Evolutionary conservation across 2,113 vertebrate genomes (phyloP), one percentile per base, ranked within the genome.

Genomic region (Piliocolobus tephrosceles): DNA sequence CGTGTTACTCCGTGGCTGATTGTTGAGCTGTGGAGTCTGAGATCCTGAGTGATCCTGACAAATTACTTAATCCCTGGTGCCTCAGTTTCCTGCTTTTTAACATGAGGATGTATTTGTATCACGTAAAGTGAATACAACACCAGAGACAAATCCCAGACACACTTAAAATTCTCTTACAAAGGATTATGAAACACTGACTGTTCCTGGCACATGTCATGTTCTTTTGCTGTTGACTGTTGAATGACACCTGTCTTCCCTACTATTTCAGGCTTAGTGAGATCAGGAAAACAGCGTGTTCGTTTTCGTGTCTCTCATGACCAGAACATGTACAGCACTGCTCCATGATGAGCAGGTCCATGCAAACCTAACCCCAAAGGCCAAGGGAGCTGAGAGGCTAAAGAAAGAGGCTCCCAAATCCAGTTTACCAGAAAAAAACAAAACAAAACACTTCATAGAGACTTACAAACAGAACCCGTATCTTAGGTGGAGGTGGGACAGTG

Each of bases 281-380:
- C 58, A 16, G 68, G 35, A 64, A 8, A 6, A 0, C 0, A 22
- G n/a, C 2, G 0, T 5, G 55, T 11, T 50, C 7, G 5, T 1
- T 52, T 50, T 14, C 32, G 3, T 13, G 1, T 85, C 38, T 32
- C 32, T 0, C 0, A n/a, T 14, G 66, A 30, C 57, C 35, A 35
- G 76, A 84, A 18, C 10, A 7, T 1, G 6, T 12, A 16, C 14
- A 0, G 58, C 58, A 55, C 61, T 14, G 27, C 6, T 14, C 27
- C 27, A 30, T 5, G 5, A 27, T 64, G 27, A 32, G 61, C 27
- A 64, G 61, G 61, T 13, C 12, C 61, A 64, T 14, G 27, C 27
- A 32, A 32, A 64, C 27, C 61, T 32, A 64, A 64, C 61, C 27
- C 12, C 27, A 64, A 64, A 64, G 12, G 12, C 61, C 27, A 32